Evolutionary conservation across 2,113 vertebrate species (phyloP).

Genomic region (Dipodomys ordii): DNA sequence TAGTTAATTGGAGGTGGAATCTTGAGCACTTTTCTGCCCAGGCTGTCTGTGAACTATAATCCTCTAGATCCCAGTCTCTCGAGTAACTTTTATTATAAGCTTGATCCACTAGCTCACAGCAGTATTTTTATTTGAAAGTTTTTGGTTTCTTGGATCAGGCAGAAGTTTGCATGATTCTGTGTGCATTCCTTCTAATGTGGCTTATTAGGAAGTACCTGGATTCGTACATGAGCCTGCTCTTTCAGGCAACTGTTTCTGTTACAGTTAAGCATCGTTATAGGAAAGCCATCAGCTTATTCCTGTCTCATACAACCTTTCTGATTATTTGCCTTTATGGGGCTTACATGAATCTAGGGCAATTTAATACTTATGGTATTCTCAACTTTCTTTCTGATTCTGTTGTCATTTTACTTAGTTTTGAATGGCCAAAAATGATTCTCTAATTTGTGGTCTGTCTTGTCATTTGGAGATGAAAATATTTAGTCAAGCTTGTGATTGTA

Average conservation of each 20-base stretch:
- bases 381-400: conserved; percentile 5
- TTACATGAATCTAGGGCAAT: not conserved
- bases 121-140: not conserved
- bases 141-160: not conserved
- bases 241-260: not conserved
- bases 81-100: too few species aligned
- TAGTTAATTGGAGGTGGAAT: too few species aligned
- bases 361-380: not conserved
- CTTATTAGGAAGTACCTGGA: not conserved
- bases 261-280: not conserved
- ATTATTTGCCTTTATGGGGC: not conserved
- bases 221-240: not conserved
- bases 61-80: too few species aligned
- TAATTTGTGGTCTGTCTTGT: not conserved
- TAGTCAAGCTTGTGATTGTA: not conserved
- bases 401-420: conserved; percentile 9
- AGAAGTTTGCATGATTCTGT: not conserved
- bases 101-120: too few species aligned
- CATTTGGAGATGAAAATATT: not conserved
- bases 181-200: not conserved
- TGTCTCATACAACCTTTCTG: not conserved
- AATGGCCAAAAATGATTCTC: not conserved
- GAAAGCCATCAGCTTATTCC: not conserved
- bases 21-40: too few species aligned
- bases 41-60: too few species aligned